Evolutionary conservation across 1,140 invertebrate genomes (phyloP), one percentile per base, ranked within the genome.

Genomic region (Leptinotarsa texana): DNA sequence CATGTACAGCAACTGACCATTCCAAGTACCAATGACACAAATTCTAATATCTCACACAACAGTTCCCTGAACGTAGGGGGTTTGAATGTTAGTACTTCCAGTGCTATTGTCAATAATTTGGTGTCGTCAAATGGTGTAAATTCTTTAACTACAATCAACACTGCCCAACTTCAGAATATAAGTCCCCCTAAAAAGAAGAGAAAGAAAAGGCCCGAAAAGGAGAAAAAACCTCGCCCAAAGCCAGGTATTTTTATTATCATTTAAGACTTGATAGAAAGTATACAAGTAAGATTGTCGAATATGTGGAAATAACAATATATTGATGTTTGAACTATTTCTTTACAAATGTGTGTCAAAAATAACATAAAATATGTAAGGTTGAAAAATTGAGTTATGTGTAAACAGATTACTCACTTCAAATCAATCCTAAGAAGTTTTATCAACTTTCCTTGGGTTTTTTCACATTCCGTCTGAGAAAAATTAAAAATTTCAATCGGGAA

Each of bases 221-320:
- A 94, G 79, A 93, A 94, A 78, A 94, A 95, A 79, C 92, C 92
- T 0, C 86, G 93, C 57, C 92, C 93, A 1, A 94, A 94, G 80
- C 93, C 94, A 0, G 93, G 77, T 78, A 73, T 61, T 11, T 62
- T 69, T 49, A 11, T 33, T 6, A 33, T 33, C 27, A 33, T 6
- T 33, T 33, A 1, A 33, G 0, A 33, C 6, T 33, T 33, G 27
- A 33, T 6, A 33, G 27, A 33, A 33, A 33, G 6, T 33, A 1
- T 33, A 33, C 27, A 33, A 33, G 24, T 4, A 24, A 4, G 27
- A 33, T 33, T 33, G 8, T 33, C 6, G 6, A 1, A 6, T 33
- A 33, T 33, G 27, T 33, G 27, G 6, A 0, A 33, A 33, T 33
- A 33, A 33, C 27, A 33, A 33, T 33, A 5, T 11, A 11, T 42